Percentiles rank a stretch among this genome's conserved stretches.
phyloP scores from a whole-genome alignment of 2,797 vertebrate species.

The Podargus strigoides region DNA sequence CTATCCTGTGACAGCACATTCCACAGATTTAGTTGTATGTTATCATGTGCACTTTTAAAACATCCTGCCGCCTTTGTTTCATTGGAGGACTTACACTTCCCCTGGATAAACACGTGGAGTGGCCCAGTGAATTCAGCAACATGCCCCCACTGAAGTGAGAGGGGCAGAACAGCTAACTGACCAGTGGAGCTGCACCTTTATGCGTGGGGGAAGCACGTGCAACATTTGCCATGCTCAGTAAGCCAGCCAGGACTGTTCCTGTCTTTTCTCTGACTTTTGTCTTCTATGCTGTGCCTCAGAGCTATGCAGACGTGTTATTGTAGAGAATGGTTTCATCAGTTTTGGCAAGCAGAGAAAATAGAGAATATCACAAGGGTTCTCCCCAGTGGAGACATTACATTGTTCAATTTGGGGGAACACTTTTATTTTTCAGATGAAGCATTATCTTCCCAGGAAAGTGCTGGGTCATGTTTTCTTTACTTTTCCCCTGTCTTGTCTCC shows the following conservation, averaged over 20 bases:
- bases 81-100: not conserved
- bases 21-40: too few relatives aligned
- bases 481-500: not conserved
- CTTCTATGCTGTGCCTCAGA: not conserved
- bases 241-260: not conserved
- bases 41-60: not conserved
- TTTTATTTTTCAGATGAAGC: not conserved
- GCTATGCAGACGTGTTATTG: not conserved
- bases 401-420: not conserved
- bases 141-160: not conserved
- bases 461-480: not conserved
- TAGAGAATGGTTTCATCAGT: not conserved
- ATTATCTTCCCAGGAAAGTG: not conserved
- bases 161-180: not conserved
- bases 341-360: not conserved
- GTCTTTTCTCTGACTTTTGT: not conserved
- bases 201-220: accelerated
- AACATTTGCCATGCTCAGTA: not conserved
- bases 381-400: not conserved
- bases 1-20: not conserved
- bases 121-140: not conserved
- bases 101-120: not conserved
- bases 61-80: not conserved
- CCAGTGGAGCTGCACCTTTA: not conserved
- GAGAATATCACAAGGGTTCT: not conserved